A percentile compares a stretch with the other conserved stretches of the same genome.
Evolutionary conservation across 2,888 invertebrate genomes (phyloP).

Genomic region (Hyles lineata): DNA sequence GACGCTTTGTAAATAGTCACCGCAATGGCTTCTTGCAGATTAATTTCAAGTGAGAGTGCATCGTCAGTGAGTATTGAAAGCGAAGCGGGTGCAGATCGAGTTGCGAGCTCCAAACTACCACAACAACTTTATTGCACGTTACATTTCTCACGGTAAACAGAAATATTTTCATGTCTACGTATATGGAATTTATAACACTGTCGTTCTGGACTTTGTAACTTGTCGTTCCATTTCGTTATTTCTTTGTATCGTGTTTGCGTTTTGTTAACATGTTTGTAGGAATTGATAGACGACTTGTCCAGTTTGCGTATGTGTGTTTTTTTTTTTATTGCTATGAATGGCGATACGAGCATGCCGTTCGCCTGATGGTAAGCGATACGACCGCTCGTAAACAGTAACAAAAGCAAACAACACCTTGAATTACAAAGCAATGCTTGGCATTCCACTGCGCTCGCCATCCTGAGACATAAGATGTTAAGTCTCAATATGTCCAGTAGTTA

Average conservation of each 20-base stretch:
- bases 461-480: too few species aligned
- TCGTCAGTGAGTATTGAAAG: slow-evolving; percentile 54
- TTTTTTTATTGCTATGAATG: too few species aligned
- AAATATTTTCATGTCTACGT: background rate
- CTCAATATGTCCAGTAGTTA: too few species aligned
- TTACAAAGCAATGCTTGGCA: too few species aligned
- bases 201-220: background rate
- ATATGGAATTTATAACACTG: slow-evolving; percentile 4
- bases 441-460: too few species aligned
- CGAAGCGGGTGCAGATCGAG: slow-evolving; percentile 31
- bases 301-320: background rate
- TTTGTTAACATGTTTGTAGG: background rate
- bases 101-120: background rate
- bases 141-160: background rate
- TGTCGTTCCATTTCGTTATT: background rate
- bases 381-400: too few species aligned
- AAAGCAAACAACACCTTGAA: too few species aligned
- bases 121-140: slow-evolving; percentile 5
- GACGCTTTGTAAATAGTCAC: slow-evolving; percentile 79
- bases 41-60: slow-evolving; percentile 79
- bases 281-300: background rate
- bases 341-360: too few species aligned
- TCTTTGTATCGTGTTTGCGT: background rate
- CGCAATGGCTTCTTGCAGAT: slow-evolving; percentile 78
- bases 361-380: too few species aligned